Evolutionary conservation across 2,888 invertebrate genomes (phyloP), one percentile per base, ranked within the genome.

Genomic region (Neoascia interrupta): DNA sequence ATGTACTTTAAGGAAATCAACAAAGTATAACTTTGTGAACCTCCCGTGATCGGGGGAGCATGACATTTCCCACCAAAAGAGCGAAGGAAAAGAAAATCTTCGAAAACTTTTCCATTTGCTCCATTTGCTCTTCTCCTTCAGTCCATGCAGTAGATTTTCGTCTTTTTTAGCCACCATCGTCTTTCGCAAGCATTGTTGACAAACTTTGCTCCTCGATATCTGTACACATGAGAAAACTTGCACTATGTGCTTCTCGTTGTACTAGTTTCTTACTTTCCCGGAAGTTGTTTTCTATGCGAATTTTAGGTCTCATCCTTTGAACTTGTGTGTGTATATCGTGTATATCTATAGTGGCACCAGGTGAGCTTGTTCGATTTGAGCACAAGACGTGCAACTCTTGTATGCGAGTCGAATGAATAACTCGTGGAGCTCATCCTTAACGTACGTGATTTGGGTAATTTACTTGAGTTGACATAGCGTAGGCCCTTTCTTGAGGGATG

Each of bases 381-480:
- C 18, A 6, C 11, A 13, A 6, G 36, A 13, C 19, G 18, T 28
- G 51, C 26, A 47, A 36, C 3, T 60, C 53, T 39, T 21, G 3
- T 4, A 11, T 19, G 34, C 34, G 64, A 66, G 64, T 58, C 36
- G 18, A 74, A 49, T 47, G 61, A 51, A 69, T 68, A 69, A 69
- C 36, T 68, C 49, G 49, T 61, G 34, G 26, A 54, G 26, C 43
- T 69, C 61, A 61, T 63, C 61, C 69, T 11, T 28, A 43, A 37
- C 6, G 56, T 56, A 75, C 74, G 74, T 75, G 74, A 49, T 61
- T 75, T 75, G 74, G 69, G 61, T 75, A 61, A 75, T 69, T 75
- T 49, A 75, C 61, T 69, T 45, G 51, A 53, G 19, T 21, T 49
- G 34, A 31, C 23, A 6, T 26, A 10, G 61, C 28, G 21, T 18